Evolutionary conservation across 2,113 vertebrate genomes (phyloP).

Genomic region (Etheostoma cragini): DNA sequence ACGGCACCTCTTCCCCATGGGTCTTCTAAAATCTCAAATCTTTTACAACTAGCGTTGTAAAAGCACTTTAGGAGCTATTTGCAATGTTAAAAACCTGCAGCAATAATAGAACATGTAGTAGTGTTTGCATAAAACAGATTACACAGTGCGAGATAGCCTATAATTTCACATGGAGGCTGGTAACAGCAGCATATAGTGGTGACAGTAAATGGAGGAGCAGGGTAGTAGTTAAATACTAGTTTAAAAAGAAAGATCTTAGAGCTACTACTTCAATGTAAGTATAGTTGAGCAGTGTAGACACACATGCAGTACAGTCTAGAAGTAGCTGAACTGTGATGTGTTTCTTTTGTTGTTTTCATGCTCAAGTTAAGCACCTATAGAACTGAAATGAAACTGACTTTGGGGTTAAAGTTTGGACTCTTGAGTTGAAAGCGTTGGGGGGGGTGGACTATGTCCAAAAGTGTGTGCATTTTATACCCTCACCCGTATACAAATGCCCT

Average conservation of each 20-base stretch:
- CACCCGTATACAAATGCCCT: neutral
- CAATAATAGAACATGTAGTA: neutral
- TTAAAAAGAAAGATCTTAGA: slow-evolving; percentile 5
- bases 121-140: slow-evolving; percentile 5
- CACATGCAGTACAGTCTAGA: neutral
- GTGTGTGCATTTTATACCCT: neutral
- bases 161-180: slow-evolving; percentile 25
- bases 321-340: slow-evolving; percentile 5
- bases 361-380: neutral
- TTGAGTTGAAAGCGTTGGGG: neutral
- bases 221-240: slow-evolving; percentile 16
- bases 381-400: neutral
- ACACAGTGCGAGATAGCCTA: slow-evolving; percentile 5
- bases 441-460: neutral
- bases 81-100: neutral
- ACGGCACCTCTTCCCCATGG: neutral
- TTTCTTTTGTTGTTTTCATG: neutral
- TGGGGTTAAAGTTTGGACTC: neutral
- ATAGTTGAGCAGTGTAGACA: neutral
- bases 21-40: neutral
- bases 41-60: neutral
- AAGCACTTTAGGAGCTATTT: neutral
- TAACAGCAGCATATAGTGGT: slow-evolving; percentile 4
- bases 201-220: slow-evolving; percentile 23
- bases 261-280: neutral